Conservation (phyloP, 2,113 vertebrate species). For the Paratilapia polleni region DNA sequence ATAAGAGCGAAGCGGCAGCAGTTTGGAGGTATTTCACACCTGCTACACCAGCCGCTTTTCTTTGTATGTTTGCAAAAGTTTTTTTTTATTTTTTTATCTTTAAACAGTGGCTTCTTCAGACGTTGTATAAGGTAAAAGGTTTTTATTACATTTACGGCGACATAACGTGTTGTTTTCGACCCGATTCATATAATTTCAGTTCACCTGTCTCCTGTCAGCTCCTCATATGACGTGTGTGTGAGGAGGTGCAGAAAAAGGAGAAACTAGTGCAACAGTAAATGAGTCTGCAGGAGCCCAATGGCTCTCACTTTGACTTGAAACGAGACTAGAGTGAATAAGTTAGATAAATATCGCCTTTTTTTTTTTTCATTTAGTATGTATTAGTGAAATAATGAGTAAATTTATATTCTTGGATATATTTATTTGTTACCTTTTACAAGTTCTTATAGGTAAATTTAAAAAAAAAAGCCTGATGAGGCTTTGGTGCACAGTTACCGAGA, state of each 20-base stretch:
- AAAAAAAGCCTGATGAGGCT: too few relatives aligned
- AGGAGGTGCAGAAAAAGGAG: neutral
- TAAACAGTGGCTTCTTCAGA: too few relatives aligned
- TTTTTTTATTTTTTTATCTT: too few relatives aligned
- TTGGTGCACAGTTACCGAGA: too few relatives aligned
- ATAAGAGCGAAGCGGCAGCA: neutral
- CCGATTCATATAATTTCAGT: neutral
- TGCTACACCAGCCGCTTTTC: neutral
- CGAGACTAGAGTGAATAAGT: neutral
- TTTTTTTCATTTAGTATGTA: too few relatives aligned
- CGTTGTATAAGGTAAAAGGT: too few relatives aligned
- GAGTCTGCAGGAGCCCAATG: neutral
- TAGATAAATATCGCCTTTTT: neutral
- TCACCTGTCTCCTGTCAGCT: neutral
- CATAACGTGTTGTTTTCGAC: neutral
- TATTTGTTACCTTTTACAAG: too few relatives aligned
- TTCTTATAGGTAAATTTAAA: too few relatives aligned
- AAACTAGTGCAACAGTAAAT: rapidly evolving
- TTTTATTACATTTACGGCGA: neutral
- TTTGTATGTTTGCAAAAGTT: neutral
- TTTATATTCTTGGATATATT: neutral
- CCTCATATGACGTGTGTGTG: neutral
- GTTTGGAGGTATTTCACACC: neutral
- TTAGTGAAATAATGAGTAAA: too few relatives aligned
- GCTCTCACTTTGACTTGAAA: neutral